Base-by-base conservation (phyloP, 2,113 vertebrate species). In the Pteruthius melanotis region DNA sequence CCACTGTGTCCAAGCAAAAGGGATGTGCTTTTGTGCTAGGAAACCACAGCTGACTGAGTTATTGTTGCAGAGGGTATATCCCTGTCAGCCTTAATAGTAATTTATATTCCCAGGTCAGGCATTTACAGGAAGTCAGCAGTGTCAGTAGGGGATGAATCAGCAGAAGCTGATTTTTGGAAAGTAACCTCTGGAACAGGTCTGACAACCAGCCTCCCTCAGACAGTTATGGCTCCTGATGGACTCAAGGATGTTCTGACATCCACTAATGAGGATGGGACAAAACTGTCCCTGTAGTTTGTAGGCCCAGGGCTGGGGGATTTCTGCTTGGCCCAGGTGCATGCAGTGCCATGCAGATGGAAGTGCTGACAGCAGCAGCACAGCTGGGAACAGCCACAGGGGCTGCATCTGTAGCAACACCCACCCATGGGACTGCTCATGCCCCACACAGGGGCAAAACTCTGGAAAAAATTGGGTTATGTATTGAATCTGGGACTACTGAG, bases 141-240 rank as follows among this genome's bases (percentile, higher is more conserved):
- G 90, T 77, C 9, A 6, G 70, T 22, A 72, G 71, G 61, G 82
- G 76, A 95, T 96, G 93, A 95, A 95, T 97, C 96, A 96, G 92
- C 94, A 94, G 83, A 92, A 91, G 56, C 77, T 95, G 90, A 59
- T 21, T 85, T 91, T 83, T 84, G 59, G 70, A 59, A 93, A 84
- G 63, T 53, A 94, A 78, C 72, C 88, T 59, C 90, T 77, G 44
- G 53, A 89, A 31, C 64, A 31, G 31, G n/a, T 66, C 77, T 85
- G 86, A 63, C 85, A 87, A 44, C 10, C 54, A 83, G 64, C 33
- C 15, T 78, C 18, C 39, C 52, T 69, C 19, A 33, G 31, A n/a
- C 40, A 86, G 19, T 65, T 60, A 45, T 33, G 35, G 49, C 16
- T 87, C 42, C 63, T 13, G 9, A 40, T 10, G n/a, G 57, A 23